Base-by-base conservation (phyloP, 2,113 vertebrate species). In the Phainopepla nitens region DNA sequence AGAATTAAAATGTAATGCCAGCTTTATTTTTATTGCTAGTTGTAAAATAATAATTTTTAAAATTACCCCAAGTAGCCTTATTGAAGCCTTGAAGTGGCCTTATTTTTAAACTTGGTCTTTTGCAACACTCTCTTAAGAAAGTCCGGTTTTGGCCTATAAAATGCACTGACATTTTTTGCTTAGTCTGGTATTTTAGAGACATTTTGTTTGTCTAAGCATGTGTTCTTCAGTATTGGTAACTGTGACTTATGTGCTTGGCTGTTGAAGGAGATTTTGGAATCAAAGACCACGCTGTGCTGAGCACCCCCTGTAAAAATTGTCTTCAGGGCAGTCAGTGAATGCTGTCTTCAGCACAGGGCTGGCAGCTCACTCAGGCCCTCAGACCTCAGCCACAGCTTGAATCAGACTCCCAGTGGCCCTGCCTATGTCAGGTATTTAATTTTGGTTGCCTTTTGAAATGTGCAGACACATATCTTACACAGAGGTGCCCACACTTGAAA, bases 171-270 rank as follows among this genome's bases (percentile, higher is more conserved):
- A 7, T 35, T 36, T 80, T 76, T 73, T 64, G 45, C 23, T 62
- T 73, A 23, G 13, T 58, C 62, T 25, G 60, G 17, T 78, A 15
- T 79, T 93, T 89, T 57, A 35, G 31, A 75, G 31, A 23, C 1
- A 2, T 47, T 78, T 82, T 7, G 1, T 39, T 89, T 84, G 20
- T 45, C 6, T 51, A 35, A 70, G 65, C 25, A 5, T 33, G 6
- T 73, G 11, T 71, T 78, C 51, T 78, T 54, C 0, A 0, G 2
- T 89, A 31, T 14, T 61, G 28, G 5, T 45, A 44, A 28, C 31
- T 57, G 10, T 36, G 64, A 23, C 8, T 71, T 58, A 2, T 2
- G 3, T 80, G 28, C 50, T 82, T 58, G 36, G 15, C 7, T 41
- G 5, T 69, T 75, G 39, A 68, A 53, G 41, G n/a, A 66, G 29